Evolutionary conservation across 2,888 invertebrate species (phyloP).

Genomic region (Chloromyia formosa): DNA sequence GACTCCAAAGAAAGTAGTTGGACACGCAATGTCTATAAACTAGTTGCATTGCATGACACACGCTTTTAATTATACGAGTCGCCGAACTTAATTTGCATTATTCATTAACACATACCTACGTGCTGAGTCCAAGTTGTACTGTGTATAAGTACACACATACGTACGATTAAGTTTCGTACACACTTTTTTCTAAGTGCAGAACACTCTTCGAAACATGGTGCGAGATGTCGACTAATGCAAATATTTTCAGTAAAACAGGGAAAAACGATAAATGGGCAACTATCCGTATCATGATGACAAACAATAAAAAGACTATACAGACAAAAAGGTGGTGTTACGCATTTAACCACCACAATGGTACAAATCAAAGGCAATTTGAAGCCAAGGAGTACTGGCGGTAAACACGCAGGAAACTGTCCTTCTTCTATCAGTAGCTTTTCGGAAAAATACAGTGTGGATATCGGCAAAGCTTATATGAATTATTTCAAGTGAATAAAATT

Average conservation of each 20-base stretch:
- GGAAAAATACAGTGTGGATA: too few species aligned
- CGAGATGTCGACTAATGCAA: conserved; percentile 40
- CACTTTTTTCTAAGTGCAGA: conserved; percentile 6
- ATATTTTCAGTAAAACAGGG: conserved; percentile 28
- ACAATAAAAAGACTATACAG: conserved; percentile 32
- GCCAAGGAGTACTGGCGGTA: too few species aligned
- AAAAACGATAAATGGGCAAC: conserved; percentile 28
- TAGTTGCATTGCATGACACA: conserved; percentile 50
- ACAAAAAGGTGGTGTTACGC: neutral
- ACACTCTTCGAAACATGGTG: neutral
- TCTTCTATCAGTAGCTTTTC: too few species aligned
- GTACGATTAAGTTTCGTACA: neutral
- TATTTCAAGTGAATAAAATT: too few species aligned
- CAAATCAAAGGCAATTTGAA: too few species aligned
- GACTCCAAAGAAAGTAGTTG: conserved; percentile 42
- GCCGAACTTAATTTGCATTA: conserved; percentile 49
- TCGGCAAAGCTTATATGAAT: too few species aligned
- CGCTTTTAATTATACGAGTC: conserved; percentile 49
- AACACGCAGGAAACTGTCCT: too few species aligned
- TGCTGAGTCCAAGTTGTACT: too few species aligned
- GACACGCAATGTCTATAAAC: conserved; percentile 47
- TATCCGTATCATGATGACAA: conserved; percentile 41
- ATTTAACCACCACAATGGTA: too few species aligned
- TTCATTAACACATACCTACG: conserved; percentile 49
- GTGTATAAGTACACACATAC: neutral